Conservation (phyloP, 2,888 invertebrate species). For the Creontiades dilutus region DNA sequence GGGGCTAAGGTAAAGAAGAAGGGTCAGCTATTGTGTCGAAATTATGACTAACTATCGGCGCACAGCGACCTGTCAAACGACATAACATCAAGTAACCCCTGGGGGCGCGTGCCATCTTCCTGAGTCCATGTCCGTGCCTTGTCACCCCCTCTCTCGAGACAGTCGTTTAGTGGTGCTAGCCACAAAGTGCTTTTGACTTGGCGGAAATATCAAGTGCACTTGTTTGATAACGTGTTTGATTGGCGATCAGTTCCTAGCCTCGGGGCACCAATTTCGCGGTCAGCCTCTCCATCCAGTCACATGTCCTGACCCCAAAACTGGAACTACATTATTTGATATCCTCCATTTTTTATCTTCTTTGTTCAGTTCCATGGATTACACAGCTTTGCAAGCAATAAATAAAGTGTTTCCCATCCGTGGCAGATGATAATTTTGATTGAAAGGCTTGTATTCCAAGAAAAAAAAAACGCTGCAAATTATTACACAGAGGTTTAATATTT, state of each 20-base stretch:
- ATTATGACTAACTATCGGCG: background rate
- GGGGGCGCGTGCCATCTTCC: slow-evolving; percentile 13
- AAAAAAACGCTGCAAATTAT: no score
- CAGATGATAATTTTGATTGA: no score
- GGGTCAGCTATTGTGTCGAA: background rate
- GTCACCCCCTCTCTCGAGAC: background rate
- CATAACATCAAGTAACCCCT: background rate
- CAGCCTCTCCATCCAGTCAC: no score
- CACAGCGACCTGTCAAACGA: background rate
- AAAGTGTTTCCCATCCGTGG: no score
- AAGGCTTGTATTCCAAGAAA: no score
- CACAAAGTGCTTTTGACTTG: background rate
- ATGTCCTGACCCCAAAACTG: no score
- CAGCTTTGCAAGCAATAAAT: no score
- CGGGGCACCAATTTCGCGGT: background rate
- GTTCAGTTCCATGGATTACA: no score
- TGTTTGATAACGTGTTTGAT: background rate
- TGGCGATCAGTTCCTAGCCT: background rate
- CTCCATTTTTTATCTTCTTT: no score
- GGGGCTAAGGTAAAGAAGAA: background rate
- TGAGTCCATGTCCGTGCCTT: background rate
- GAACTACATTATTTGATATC: no score
- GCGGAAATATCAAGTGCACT: background rate
- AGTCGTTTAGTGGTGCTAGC: background rate
- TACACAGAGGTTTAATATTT: no score